A percentile compares a stretch with the other conserved stretches of the same genome.
Evolutionary conservation across 2,113 vertebrate species (phyloP).

Genomic region (Corythornis madagascariensis): DNA sequence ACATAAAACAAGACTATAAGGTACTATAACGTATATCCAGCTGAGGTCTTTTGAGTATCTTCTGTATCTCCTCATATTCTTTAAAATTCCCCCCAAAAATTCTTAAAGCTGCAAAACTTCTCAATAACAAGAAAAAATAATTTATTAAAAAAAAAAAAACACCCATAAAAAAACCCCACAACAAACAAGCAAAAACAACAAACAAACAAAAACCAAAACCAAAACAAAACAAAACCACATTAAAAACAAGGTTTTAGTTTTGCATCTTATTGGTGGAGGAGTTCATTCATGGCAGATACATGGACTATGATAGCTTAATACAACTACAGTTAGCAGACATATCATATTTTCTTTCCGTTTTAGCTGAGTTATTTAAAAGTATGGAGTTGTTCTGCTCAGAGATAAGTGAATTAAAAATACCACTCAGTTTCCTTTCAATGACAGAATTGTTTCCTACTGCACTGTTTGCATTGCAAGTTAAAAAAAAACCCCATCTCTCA

Average conservation of each 20-base stretch:
- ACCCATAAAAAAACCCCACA: neutral
- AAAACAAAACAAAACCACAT: neutral
- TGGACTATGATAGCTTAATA: neutral
- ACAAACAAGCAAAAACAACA: neutral
- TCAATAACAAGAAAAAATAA: slow-evolving; percentile 19
- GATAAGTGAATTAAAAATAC: rapidly evolving
- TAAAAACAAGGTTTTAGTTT: neutral
- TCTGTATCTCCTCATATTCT: neutral
- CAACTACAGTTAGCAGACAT: neutral
- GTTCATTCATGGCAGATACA: neutral
- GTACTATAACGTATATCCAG: neutral
- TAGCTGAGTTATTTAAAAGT: neutral
- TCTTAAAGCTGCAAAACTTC: slow-evolving; percentile 9
- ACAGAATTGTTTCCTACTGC: neutral
- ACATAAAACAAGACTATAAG: slow-evolving; percentile 9
- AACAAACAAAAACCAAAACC: neutral
- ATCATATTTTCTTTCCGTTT: neutral
- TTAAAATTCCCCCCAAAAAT: slow-evolving; percentile 4
- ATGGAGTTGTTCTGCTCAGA: neutral
- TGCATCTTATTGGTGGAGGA: neutral
- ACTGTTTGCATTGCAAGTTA: neutral
- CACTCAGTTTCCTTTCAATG: neutral
- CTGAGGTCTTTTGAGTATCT: neutral
- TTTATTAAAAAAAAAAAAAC: neutral
- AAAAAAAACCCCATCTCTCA: neutral